phyloP scores from a whole-genome alignment of 2,113 vertebrate genomes.

The Pygoscelis antarcticus region DNA sequence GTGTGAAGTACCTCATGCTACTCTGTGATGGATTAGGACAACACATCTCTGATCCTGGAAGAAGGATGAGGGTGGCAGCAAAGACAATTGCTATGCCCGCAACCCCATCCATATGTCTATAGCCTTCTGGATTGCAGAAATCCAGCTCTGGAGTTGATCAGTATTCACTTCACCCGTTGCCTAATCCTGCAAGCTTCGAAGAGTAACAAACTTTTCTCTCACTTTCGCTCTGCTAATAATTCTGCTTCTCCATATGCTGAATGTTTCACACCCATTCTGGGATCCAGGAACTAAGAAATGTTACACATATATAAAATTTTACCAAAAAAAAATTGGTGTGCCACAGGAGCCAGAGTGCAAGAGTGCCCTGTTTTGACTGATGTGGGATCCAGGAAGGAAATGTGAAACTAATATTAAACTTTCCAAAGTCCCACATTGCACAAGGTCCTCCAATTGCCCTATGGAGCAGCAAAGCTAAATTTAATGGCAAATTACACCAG shows the following conservation, averaged over 20 bases:
- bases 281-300: constrained; percentile 23
- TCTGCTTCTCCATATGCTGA: constrained; percentile 43
- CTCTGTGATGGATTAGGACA: neutral
- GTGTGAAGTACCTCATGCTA: neutral
- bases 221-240: constrained; percentile 22
- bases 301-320: neutral
- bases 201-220: neutral
- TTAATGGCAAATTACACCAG: neutral
- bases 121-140: neutral
- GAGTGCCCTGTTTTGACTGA: neutral
- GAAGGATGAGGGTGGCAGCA: neutral
- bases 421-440: neutral
- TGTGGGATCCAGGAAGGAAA: neutral
- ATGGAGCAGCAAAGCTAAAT: neutral
- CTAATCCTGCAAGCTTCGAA: neutral
- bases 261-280: constrained; percentile 18
- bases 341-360: neutral
- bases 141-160: neutral
- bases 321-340: neutral
- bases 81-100: neutral
- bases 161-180: neutral
- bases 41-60: neutral
- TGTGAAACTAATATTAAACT: neutral
- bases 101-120: neutral
- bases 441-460: neutral